A percentile compares a stretch with the other conserved stretches of the same genome.
Conservation (phyloP, 2,888 invertebrate species). For the Argyra leucocephala region DNA sequence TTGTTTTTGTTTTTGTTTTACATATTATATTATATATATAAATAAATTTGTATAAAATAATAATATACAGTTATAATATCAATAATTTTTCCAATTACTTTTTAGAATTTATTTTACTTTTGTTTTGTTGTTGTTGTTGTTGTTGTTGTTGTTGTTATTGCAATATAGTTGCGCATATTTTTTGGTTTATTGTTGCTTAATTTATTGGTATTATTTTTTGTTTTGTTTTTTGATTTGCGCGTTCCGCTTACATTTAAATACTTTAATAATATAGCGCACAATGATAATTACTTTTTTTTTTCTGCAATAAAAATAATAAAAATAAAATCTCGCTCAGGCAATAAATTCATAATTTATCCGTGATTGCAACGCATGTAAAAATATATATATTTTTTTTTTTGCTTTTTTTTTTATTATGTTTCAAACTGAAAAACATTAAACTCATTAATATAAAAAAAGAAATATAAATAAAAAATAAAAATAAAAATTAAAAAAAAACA, state of each 20-base stretch:
- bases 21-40: too few relatives aligned
- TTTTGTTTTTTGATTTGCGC: not conserved
- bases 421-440: not conserved
- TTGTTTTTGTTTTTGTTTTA: too few relatives aligned
- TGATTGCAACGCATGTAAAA: constrained; percentile 20
- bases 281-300: constrained; percentile 21
- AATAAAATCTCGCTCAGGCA: constrained; percentile 11
- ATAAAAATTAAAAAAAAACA: not conserved
- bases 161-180: too few relatives aligned
- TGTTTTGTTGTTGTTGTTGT: too few relatives aligned
- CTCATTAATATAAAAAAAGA: not conserved
- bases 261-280: not conserved
- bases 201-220: not conserved
- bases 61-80: too few relatives aligned
- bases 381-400: not conserved
- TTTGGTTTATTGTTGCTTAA: not conserved
- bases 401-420: not conserved
- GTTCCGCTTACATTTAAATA: not conserved
- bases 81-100: too few relatives aligned
- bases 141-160: too few relatives aligned
- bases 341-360: constrained; percentile 24
- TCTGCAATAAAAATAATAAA: too few relatives aligned
- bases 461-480: not conserved
- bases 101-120: too few relatives aligned
- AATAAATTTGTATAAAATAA: too few relatives aligned